Percentiles rank a stretch among this genome's conserved stretches.
Conservation (phyloP, 2,888 invertebrate genomes). For the Chloroclystis v-ata region DNA sequence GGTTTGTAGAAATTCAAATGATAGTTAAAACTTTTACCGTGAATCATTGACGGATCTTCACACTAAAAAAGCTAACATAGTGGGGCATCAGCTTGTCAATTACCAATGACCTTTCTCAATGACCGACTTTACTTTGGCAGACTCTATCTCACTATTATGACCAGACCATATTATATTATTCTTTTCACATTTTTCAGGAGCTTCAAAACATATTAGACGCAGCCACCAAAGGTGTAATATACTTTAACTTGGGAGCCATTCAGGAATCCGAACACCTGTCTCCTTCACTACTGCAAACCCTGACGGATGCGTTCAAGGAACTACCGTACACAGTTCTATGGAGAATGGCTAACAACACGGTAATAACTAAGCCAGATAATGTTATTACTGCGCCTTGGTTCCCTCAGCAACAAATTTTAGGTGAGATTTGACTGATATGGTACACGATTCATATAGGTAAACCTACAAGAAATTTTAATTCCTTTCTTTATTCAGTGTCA, state of each 20-base stretch:
- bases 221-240: conserved; percentile 63
- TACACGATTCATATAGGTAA: neutral
- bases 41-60: too few species aligned
- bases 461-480: neutral
- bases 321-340: conserved; percentile 71
- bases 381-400: conserved; percentile 70
- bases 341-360: conserved; percentile 69
- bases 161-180: too few species aligned
- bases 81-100: too few species aligned
- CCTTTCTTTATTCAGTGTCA: too few species aligned
- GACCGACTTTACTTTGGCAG: too few species aligned
- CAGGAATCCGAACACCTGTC: conserved; percentile 66
- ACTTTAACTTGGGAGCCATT: conserved; percentile 73
- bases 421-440: conserved; percentile 35
- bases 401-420: conserved; percentile 76
- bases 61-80: too few species aligned
- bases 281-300: conserved; percentile 47
- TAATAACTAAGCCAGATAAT: conserved; percentile 61
- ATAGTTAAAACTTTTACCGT: too few species aligned
- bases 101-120: too few species aligned
- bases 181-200: conserved; percentile 49
- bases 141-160: too few species aligned
- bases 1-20: too few species aligned
- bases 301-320: conserved; percentile 66
- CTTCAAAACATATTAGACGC: conserved; percentile 54